Evolutionary conservation across 2,888 invertebrate species (phyloP), one percentile per base, ranked within the genome.

Genomic region (Bruchidius siliquastri): DNA sequence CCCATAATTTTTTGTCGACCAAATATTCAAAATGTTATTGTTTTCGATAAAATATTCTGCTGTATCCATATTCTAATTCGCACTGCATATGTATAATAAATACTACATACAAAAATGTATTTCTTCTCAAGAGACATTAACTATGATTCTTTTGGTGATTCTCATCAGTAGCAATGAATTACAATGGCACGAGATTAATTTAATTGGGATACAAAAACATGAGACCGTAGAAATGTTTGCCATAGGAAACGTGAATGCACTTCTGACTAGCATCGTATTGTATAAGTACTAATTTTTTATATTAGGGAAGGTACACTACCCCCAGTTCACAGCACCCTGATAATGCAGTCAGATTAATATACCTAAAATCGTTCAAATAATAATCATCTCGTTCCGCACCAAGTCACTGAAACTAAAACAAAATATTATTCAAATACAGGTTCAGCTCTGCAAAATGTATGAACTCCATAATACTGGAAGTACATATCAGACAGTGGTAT

Each of bases 231-330:
- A 81, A 80, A 82, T 82, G 80, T 82, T 82, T 85, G 84, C 84
- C 85, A 84, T 83, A 84, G 85, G 85, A 86, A 86, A 85, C 84
- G 85, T 83, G 83, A 84, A 84, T 85, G 86, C 86, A 86, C 84
- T 84, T 86, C 84, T 87, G 87, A 87, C 87, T 87, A 87, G 87
- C 85, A 85, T 86, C 86, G 86, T 85, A 86, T 84, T 80, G 81
- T 83, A 81, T 85, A 86, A 86, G 85, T 86, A 86, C 84, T 83
- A 83, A 78, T 75, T 79, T 79, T 79, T 80, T 81, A 81, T 79
- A 80, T 80, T 80, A 77, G 73, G 74, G 79, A 79, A 80, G 80
- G 80, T 81, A 81, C 81, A 74, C 79, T 79, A 81, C 79, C 79
- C 78, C 79, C 75, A 71, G 76, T 78, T 76, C 79, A 78, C 76